These are phyloP conservation scores for Fulica atra DNA, from an alignment of 2,113 vertebrate species.

Conservation along the genomic window DNA sequence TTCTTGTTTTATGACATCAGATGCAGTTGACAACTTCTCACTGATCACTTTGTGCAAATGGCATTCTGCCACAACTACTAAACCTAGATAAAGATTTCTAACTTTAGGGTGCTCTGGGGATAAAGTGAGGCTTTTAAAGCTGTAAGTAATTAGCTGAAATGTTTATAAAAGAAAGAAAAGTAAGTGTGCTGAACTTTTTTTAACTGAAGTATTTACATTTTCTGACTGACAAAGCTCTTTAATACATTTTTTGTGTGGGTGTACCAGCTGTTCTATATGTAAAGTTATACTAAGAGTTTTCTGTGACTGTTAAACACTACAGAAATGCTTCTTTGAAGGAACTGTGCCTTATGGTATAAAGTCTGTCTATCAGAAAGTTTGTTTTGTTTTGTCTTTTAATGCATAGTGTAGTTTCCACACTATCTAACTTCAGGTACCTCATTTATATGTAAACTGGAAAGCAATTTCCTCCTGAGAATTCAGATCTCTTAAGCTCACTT, in stretches of 20 bases:
- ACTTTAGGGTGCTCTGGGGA: slow-evolving; percentile 24
- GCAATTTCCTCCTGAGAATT: not conserved
- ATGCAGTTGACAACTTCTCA: slow-evolving; percentile 44
- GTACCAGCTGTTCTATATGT: slow-evolving; percentile 53
- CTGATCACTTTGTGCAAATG: slow-evolving; percentile 55
- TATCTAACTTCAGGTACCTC: not conserved
- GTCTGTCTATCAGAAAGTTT: not conserved
- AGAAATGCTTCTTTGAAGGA: not conserved
- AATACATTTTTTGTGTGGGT: slow-evolving; percentile 18
- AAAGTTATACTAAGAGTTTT: slow-evolving; percentile 2
- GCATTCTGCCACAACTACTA: slow-evolving; percentile 56
- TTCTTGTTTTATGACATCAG: slow-evolving; percentile 46
- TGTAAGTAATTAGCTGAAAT: slow-evolving; percentile 70
- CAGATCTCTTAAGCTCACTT: not conserved
- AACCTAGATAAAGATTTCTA: slow-evolving; percentile 47
- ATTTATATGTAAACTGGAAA: slow-evolving; percentile 7
- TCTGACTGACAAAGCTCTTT: slow-evolving; percentile 43
- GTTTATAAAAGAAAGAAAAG: slow-evolving; percentile 54
- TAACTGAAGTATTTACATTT: slow-evolving; percentile 57
- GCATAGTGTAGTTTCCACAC: not conserved
- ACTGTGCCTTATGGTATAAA: not conserved
- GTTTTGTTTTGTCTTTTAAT: not conserved
- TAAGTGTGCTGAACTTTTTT: slow-evolving; percentile 42
- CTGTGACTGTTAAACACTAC: not conserved
- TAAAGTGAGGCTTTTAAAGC: slow-evolving; percentile 59